Evolutionary conservation across 1,140 invertebrate genomes (phyloP), one percentile per base, ranked within the genome.

Genomic region (Drosophila rhopaloa): DNA sequence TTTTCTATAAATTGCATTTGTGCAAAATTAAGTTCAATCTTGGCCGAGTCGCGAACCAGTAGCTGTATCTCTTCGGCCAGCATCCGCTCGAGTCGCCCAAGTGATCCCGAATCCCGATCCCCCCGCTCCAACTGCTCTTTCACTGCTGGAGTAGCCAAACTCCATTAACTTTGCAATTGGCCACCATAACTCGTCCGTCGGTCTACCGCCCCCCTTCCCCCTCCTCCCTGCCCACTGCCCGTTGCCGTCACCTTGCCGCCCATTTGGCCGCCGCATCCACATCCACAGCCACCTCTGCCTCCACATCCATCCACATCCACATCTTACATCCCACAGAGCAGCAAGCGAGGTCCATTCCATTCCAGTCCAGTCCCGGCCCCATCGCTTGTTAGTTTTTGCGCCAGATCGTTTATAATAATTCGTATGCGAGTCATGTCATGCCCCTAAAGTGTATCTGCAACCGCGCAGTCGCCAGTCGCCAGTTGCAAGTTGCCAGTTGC

Each of bases 391-490:
- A 89, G 84, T 89, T 89, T 86, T 88, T 89, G 80, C 84, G 84
- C 84, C 84, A 89, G 84, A 89, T 89, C 84, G 85, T 89, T 90
- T 89, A 90, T 89, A 89, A 89, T 89, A 90, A 90, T 89, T 89
- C 85, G 85, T 88, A 90, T 89, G 85, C 85, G 85, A 89, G 85
- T 89, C 86, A 89, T 89, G 85, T 89, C 85, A 89, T 89, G 84
- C 84, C 84, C 83, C 83, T 88, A 88, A 88, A 88, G 83, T 88
- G 83, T 88, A 88, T 88, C 83, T 88, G 83, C 83, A 82, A 71
- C 83, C 86, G 83, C 84, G 83, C 76, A 66, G 84, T 56, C 79
- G 74, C 29, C 29, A 32, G 29, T 32, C 8, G 29, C 29, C 29
- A 32, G 29, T 32, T 32, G 29, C 29, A 6, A 32, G 29, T 32